Conservation (phyloP, 2,888 invertebrate species). For the Polyommatus icarus region DNA sequence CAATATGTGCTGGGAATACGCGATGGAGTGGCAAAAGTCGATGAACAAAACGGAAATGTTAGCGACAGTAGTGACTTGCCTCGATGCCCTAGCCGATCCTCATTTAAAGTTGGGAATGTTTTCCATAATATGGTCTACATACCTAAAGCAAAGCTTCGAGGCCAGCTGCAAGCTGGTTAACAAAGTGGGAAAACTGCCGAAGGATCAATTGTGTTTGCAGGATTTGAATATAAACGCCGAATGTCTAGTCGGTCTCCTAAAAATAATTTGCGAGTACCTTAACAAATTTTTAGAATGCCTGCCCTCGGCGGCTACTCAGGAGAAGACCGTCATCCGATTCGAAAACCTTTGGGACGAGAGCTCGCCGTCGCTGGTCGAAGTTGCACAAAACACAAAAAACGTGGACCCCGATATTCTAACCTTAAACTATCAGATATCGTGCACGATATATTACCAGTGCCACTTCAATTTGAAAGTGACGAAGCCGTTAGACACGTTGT, state of each 20-base stretch:
- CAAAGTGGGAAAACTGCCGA: slow-evolving; percentile 91
- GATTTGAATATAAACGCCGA: slow-evolving; percentile 86
- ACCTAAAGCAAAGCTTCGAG: slow-evolving; percentile 90
- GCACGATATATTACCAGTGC: slow-evolving; percentile 88
- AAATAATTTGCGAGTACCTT: slow-evolving; percentile 71
- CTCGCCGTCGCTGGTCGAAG: slow-evolving; percentile 85
- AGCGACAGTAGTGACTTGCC: slow-evolving; percentile 85
- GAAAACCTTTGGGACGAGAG: slow-evolving; percentile 86
- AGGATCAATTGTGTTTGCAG: slow-evolving; percentile 90
- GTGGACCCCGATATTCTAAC: slow-evolving; percentile 88
- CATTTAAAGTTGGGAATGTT: slow-evolving; percentile 88
- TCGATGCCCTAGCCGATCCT: slow-evolving; percentile 83
- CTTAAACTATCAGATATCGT: slow-evolving; percentile 89
- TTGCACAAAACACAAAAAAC: slow-evolving; percentile 87
- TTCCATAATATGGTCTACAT: slow-evolving; percentile 93
- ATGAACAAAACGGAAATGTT: slow-evolving; percentile 83
- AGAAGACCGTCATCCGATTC: slow-evolving; percentile 68
- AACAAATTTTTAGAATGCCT: slow-evolving; percentile 67
- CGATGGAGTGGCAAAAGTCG: slow-evolving; percentile 91
- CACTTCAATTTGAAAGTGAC: slow-evolving; percentile 87
- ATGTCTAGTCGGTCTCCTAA: slow-evolving; percentile 77
- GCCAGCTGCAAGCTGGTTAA: slow-evolving; percentile 87
- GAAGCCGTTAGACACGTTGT: slow-evolving; percentile 87
- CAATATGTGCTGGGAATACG: slow-evolving; percentile 96
- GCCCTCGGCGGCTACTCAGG: slow-evolving; percentile 59